Evolutionary conservation across 1,140 invertebrate species (phyloP).

Genomic region (Leptonema lineaticorne): DNA sequence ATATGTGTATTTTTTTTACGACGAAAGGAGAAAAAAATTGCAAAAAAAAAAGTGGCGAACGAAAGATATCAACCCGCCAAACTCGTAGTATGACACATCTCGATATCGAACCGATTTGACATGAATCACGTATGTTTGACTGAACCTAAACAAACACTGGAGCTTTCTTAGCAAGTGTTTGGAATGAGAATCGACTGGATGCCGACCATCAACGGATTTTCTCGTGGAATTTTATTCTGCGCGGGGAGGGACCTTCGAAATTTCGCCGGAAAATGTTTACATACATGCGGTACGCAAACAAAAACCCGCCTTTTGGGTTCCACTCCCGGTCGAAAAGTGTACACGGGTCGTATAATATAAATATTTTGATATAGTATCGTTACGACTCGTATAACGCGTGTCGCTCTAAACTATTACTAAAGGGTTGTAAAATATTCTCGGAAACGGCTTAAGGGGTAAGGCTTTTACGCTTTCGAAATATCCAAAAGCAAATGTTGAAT

Average conservation of each 20-base stretch:
- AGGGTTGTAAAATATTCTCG: too few relatives aligned
- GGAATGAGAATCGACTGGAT: neutral
- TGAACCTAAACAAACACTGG: slow-evolving; percentile 24
- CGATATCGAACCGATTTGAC: slow-evolving; percentile 26
- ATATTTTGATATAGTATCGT: neutral
- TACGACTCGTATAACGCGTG: neutral
- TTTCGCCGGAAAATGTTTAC: slow-evolving; percentile 14
- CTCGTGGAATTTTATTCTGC: slow-evolving; percentile 10
- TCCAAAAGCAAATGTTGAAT: too few relatives aligned
- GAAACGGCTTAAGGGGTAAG: too few relatives aligned
- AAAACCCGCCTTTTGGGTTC: neutral
- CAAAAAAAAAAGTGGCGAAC: neutral
- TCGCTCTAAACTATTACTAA: neutral
- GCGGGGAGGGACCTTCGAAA: neutral
- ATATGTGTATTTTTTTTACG: slow-evolving; percentile 9
- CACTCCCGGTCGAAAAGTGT: neutral
- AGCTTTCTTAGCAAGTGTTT: neutral
- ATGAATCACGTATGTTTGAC: slow-evolving; percentile 26
- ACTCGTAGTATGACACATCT: slow-evolving; percentile 5
- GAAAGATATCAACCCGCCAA: neutral
- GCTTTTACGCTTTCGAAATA: too few relatives aligned
- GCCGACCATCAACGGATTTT: slow-evolving; percentile 9
- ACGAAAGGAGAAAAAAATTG: too few relatives aligned
- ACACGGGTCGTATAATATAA: slow-evolving; percentile 1
- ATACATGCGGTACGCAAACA: slow-evolving; percentile 16